phyloP scores from a whole-genome alignment of 2,888 invertebrate species.

The Drosophila anomelani region DNA sequence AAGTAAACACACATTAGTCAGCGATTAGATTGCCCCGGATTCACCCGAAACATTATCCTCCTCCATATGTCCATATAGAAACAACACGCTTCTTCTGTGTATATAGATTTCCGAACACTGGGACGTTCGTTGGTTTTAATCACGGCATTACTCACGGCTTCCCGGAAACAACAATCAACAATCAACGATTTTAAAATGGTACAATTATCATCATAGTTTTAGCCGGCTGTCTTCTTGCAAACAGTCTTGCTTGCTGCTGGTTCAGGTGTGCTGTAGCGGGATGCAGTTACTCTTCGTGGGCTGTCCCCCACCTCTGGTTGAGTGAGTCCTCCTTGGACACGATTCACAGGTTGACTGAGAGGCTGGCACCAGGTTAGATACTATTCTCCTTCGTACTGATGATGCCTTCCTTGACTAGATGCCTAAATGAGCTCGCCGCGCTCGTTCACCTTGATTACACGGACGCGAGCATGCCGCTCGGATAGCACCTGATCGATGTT shows the following conservation, averaged over 20 bases:
- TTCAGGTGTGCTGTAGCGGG: background rate
- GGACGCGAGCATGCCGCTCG: constrained; percentile 76
- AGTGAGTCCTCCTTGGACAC: constrained; percentile 34
- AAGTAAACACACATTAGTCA: constrained; percentile 57
- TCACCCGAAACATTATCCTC: background rate
- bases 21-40: constrained; percentile 22
- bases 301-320: constrained; percentile 9
- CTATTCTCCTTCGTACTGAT: constrained; percentile 13
- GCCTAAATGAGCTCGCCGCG: constrained; percentile 81
- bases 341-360: constrained; percentile 29
- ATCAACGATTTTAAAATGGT: constrained; percentile 14
- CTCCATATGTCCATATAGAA: background rate
- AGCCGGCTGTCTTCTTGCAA: constrained; percentile 30
- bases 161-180: constrained; percentile 35
- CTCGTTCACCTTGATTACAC: constrained; percentile 81
- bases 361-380: constrained; percentile 7
- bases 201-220: constrained; percentile 42
- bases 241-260: constrained; percentile 6
- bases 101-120: constrained; percentile 25
- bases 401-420: constrained; percentile 56
- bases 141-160: constrained; percentile 30
- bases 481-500: constrained; percentile 79
- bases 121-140: constrained; percentile 32
- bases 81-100: background rate
- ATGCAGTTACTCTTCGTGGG: constrained; percentile 1